Base-by-base conservation (phyloP, 1,140 invertebrate species). In the Scaptomyza graminum region DNA sequence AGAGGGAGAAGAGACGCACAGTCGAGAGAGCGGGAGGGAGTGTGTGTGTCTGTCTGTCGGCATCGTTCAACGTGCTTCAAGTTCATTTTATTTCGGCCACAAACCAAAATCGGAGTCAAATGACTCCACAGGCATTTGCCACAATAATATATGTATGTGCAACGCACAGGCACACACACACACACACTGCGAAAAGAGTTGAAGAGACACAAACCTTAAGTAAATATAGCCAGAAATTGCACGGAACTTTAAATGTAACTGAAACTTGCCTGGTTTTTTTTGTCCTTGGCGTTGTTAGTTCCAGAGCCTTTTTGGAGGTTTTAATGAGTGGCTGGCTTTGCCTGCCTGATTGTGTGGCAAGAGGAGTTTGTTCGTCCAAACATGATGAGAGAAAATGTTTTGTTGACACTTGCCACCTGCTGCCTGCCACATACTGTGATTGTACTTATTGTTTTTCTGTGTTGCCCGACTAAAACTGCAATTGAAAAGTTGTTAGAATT, bases 61-160 rank as follows among this genome's bases (percentile, higher is more conserved):
- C 16, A 44, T 44, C 37, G 12, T 41, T 49, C 60, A 81, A 78
- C n/a, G 75, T 76, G 83, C 82, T 77, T 79, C 65, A 75, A 87
- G 82, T 87, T 87, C 82, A 87, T 87, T 87, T 88, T 71, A 88
- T 61, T 88, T 87, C 78, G 83, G 79, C 82, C 82, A 75, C 82
- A 87, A 77, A 87, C 82, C 82, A 62, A 87, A 87, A 87, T 87
- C 83, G 83, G 78, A 87, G 82, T 87, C 83, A 87, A 87, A 88
- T 78, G 83, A 83, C 71, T 88, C 83, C 59, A 57, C 52, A 70
- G 82, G 78, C 79, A 87, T 79, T 87, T 81, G 76, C 65, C 69
- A 64, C 51, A 78, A 87, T 78, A 75, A 80, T 77, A 74, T 84
- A 62, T 68, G 25, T 77, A 81, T 70, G 68, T 78, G 69, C 69